Evolutionary conservation across 2,113 vertebrate genomes (phyloP), one percentile per base, ranked within the genome.

Genomic region (Diglossa brunneiventris): DNA sequence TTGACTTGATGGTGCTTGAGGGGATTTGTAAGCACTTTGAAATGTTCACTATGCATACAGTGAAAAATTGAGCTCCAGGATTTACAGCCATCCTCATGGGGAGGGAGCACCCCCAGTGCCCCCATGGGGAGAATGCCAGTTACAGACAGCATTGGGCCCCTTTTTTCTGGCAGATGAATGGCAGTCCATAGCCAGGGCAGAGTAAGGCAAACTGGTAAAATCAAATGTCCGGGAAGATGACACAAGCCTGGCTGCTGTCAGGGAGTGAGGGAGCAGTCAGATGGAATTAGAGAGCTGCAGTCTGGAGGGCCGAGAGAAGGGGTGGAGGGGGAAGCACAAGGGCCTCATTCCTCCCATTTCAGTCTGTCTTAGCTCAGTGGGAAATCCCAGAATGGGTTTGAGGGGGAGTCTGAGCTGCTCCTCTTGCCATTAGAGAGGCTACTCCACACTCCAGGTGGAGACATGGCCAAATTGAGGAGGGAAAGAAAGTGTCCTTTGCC

Each of bases 131-230:
- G 17, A 49, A 83, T 0, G 2, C 11, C 24, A 63, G 17, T 74
- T 70, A 61, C 85, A 85, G 69, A 39, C 42, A 88, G 26, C 1
- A 0, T 7, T 66, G 83, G 70, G 72, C 61, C 79, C 64, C 85
- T 90, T 77, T 77, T 30, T 72, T 56, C 76, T 96, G 93, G 90
- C 79, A 88, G 70, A 64, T 94, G 92, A 95, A 74, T 56, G 76
- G 46, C 79, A 86, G 70, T 77, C 82, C 73, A 64, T 56, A 77
- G 91, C 81, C 79, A 92, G 93, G 68, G 79, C 76, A 16, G 93
- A 77, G 94, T 77, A 88, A 85, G 84, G 70, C 84, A 3, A 91
- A 67, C 55, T 91, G 58, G 21, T 62, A 52, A 77, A 85, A 74
- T 62, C 82, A 39, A 22, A 55, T 10, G 68, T 74, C 78, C 84